phyloP scores from a whole-genome alignment of 2,888 invertebrate genomes.

The Diloba caeruleocephala region DNA sequence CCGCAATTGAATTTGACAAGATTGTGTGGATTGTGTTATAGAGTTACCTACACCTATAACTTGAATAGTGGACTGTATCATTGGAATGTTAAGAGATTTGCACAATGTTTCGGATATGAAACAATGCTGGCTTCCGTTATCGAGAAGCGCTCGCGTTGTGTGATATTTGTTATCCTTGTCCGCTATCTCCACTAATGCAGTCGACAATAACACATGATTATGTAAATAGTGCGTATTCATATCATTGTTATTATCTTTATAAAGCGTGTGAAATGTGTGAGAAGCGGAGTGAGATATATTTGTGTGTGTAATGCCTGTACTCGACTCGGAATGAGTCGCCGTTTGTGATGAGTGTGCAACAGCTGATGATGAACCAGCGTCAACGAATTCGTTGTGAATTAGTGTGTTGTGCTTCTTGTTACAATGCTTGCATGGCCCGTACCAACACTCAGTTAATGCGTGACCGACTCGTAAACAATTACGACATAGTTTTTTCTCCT shows the following conservation, averaged over 20 bases:
- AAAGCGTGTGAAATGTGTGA: conserved; percentile 9
- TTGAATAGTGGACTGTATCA: conserved; percentile 31
- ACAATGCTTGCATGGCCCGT: conserved; percentile 23
- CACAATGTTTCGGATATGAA: conserved; percentile 30
- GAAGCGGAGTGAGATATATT: not conserved
- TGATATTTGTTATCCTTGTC: conserved; percentile 30
- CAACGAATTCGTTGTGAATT: conserved; percentile 5
- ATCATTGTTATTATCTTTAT: conserved; percentile 4
- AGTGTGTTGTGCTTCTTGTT: conserved; percentile 20
- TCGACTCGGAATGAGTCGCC: not conserved
- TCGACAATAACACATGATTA: conserved; percentile 40
- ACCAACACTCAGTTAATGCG: conserved; percentile 12
- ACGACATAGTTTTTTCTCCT: conserved; percentile 11
- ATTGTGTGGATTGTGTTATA: conserved; percentile 27
- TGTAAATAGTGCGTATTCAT: not conserved
- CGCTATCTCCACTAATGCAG: conserved; percentile 39
- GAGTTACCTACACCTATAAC: conserved; percentile 38
- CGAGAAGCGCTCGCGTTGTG: conserved; percentile 34
- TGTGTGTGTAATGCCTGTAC: not conserved
- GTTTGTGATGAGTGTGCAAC: conserved; percentile 1
- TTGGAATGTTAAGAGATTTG: conserved; percentile 20
- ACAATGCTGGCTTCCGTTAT: conserved; percentile 44
- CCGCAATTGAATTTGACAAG: conserved; percentile 25
- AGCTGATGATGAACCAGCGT: not conserved
- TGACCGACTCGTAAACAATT: conserved; percentile 21